Base-by-base conservation (phyloP, 2,888 invertebrate genomes). In the Yponomeuta cagnagella region DNA sequence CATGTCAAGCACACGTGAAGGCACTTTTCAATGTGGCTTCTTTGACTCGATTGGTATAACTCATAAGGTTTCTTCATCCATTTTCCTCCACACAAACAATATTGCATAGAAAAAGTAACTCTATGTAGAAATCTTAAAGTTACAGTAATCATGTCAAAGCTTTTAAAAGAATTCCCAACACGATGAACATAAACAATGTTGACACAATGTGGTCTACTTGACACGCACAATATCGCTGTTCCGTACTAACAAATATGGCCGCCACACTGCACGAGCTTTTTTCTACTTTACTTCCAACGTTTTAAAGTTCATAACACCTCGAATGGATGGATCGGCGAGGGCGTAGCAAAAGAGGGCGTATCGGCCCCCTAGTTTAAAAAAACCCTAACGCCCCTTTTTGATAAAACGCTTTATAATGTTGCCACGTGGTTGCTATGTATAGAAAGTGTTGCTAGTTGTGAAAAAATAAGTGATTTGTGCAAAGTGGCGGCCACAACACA, bases 141-240 rank as follows among this genome's bases (percentile, higher is more conserved):
- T 58, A 58, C 12, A 58, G 2, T 58, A 15, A 58, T 58, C 52
- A 12, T 5, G 12, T 58, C 52, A 58, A 58, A 58, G 52, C 52
- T 58, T 58, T 58, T 58, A 5, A 72, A 71, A 73, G 75, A 72
- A 73, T 76, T 75, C 78, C 52, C 15, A 58, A 58, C 12, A 12
- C 12, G 15, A 58, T 58, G 52, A 58, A 58, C 5, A 58, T 73
- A 74, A 77, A 77, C 74, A 74, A 82, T 77, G 77, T 83, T 79
- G 80, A 87, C 89, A 89, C 90, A 86, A 89, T 90, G 89, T 90
- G 90, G 89, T 86, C 84, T 88, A 87, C 90, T 89, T 88, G 84
- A 87, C 90, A 86, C 85, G 89, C 90, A 89, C 89, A 85, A 80
- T 84, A 23, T 83, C 84, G 90, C 90, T 89, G 78, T 83, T 84